phyloP scores from a whole-genome alignment of 1,140 invertebrate species.

The Hyles euphorbiae region DNA sequence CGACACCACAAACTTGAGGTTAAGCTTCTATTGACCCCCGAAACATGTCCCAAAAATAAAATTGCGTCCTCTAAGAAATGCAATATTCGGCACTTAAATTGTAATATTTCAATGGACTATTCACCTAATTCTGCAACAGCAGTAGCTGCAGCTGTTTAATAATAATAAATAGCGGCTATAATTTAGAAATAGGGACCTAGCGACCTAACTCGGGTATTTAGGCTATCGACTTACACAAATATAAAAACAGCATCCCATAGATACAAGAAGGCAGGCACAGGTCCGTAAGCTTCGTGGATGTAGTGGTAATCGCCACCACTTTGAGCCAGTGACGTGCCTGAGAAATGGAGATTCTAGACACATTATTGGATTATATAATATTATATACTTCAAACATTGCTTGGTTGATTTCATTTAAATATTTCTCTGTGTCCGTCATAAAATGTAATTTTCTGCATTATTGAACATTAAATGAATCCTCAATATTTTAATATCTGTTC shows the following conservation, averaged over 20 bases:
- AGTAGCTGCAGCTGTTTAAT: background rate
- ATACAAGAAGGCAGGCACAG: conserved; percentile 94
- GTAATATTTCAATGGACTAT: background rate
- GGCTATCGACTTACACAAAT: conserved; percentile 80
- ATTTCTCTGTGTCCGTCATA: too few relatives aligned
- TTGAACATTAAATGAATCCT: too few relatives aligned
- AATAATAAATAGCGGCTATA: background rate
- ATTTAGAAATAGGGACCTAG: background rate
- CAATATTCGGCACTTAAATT: too few relatives aligned
- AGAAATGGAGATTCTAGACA: too few relatives aligned
- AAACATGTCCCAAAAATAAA: too few relatives aligned
- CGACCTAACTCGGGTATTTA: background rate
- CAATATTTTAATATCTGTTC: too few relatives aligned
- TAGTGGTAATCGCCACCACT: conserved; percentile 97
- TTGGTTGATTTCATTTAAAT: too few relatives aligned
- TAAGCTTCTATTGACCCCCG: too few relatives aligned
- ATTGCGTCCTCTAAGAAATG: too few relatives aligned
- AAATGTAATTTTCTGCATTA: too few relatives aligned
- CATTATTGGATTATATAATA: conserved; percentile 3
- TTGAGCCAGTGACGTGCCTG: conserved; percentile 77
- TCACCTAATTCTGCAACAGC: too few relatives aligned
- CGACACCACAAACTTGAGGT: too few relatives aligned
- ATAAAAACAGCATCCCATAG: conserved; percentile 92
- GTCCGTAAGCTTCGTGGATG: conserved; percentile 92
- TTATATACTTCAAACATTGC: background rate